phyloP scores from a whole-genome alignment of 2,113 vertebrate genomes.

The Dipodomys spectabilis region DNA sequence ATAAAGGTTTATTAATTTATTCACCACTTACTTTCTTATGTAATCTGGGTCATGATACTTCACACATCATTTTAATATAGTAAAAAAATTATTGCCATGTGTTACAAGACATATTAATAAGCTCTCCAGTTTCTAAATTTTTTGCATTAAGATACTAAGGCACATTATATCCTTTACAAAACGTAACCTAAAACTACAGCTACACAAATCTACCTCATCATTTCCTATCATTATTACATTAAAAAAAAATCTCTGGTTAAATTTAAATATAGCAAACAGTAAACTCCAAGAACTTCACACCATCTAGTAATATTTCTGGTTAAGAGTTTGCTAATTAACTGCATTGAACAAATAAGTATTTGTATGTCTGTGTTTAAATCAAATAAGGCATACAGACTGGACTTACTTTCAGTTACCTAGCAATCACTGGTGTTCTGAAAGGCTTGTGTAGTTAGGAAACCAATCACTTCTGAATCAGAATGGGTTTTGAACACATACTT shows the following conservation, averaged over 20 bases:
- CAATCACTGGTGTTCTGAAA: conserved; percentile 72
- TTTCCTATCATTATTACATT: conserved; percentile 52
- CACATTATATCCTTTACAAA: conserved; percentile 38
- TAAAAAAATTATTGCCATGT: background rate
- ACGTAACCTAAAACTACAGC: background rate
- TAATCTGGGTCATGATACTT: conserved; percentile 18
- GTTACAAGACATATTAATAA: conserved; percentile 29
- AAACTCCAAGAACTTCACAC: conserved; percentile 28
- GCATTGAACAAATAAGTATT: conserved; percentile 52
- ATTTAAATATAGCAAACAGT: conserved; percentile 56
- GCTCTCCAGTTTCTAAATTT: conserved; percentile 38
- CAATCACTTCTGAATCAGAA: conserved; percentile 68
- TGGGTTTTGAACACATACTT: conserved; percentile 70
- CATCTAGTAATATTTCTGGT: conserved; percentile 44
- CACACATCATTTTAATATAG: conserved; percentile 32
- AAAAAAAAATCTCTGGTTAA: conserved; percentile 31
- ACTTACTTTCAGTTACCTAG: conserved; percentile 63
- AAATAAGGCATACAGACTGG: conserved; percentile 64
- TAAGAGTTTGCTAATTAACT: conserved; percentile 62
- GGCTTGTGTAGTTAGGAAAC: conserved; percentile 67
- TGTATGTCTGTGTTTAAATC: conserved; percentile 54
- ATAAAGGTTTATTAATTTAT: conserved; percentile 48
- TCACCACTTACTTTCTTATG: conserved; percentile 13
- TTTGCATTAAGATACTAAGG: conserved; percentile 46
- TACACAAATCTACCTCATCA: conserved; percentile 36